Percentiles rank a stretch among this genome's conserved stretches.
Conservation (phyloP, 2,888 invertebrate genomes). For the Andricus curvator region DNA sequence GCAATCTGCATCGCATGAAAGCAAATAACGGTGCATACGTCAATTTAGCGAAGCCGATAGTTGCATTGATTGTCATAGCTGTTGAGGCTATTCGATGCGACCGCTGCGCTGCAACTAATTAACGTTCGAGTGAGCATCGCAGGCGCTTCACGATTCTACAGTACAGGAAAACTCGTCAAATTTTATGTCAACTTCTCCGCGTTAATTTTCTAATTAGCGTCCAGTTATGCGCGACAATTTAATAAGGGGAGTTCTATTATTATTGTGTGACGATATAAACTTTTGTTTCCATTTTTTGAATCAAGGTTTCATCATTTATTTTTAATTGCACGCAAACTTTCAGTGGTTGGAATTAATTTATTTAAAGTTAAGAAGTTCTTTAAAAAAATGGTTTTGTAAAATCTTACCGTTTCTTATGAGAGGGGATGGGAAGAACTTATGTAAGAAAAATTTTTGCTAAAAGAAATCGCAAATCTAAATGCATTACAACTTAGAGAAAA, state of each 20-base stretch:
- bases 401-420: too few species aligned
- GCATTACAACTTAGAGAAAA: too few species aligned
- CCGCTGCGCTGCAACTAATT: constrained; percentile 18
- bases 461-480: too few species aligned
- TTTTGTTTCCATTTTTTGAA: background rate
- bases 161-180: constrained; percentile 15
- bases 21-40: constrained; percentile 18
- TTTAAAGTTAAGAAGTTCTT: too few species aligned
- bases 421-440: too few species aligned
- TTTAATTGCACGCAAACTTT: background rate
- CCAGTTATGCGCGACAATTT: background rate
- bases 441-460: too few species aligned
- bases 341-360: too few species aligned
- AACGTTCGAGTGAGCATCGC: constrained; percentile 22
- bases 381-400: too few species aligned
- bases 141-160: background rate
- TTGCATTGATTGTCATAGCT: constrained; percentile 35
- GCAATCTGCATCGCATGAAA: constrained; percentile 15
- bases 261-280: too few species aligned
- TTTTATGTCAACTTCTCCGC: constrained; percentile 13
- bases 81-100: constrained; percentile 30
- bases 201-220: background rate
- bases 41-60: constrained; percentile 20
- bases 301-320: background rate
- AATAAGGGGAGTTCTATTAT: background rate